Conservation (phyloP, 2,797 vertebrate species). For the Eulemur albifrons region DNA sequence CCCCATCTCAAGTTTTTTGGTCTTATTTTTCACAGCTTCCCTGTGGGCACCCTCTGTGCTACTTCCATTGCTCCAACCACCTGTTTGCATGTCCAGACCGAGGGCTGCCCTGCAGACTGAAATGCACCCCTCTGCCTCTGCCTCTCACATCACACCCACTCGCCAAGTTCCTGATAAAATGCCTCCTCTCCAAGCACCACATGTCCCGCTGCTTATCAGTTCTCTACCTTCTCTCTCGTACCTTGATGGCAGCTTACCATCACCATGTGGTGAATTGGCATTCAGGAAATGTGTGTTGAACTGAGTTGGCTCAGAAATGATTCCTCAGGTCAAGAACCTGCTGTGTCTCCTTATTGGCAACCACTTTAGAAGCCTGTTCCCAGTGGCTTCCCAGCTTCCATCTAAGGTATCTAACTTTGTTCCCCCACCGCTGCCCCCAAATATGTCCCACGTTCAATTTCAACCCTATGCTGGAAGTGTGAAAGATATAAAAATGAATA, state of each 20-base stretch:
- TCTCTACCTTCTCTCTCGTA: background rate
- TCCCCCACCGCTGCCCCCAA: background rate
- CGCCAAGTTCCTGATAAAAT: background rate
- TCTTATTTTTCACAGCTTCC: background rate
- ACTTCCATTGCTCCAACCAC: background rate
- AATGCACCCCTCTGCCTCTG: background rate
- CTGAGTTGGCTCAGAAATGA: background rate
- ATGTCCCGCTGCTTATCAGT: background rate
- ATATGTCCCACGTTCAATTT: background rate
- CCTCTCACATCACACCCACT: background rate
- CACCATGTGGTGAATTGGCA: background rate
- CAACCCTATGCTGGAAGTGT: background rate
- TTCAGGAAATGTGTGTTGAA: background rate
- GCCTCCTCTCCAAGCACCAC: background rate
- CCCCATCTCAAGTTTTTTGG: background rate
- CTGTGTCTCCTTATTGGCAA: background rate
- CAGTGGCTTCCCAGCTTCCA: background rate
- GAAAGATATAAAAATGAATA: background rate
- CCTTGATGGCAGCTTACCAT: background rate
- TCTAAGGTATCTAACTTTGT: background rate
- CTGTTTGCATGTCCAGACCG: background rate
- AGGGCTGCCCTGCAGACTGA: background rate
- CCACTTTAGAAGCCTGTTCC: background rate
- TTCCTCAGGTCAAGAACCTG: background rate
- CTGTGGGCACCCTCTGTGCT: background rate